phyloP scores from a whole-genome alignment of 2,797 vertebrate species.

The Pristis pectinata region DNA sequence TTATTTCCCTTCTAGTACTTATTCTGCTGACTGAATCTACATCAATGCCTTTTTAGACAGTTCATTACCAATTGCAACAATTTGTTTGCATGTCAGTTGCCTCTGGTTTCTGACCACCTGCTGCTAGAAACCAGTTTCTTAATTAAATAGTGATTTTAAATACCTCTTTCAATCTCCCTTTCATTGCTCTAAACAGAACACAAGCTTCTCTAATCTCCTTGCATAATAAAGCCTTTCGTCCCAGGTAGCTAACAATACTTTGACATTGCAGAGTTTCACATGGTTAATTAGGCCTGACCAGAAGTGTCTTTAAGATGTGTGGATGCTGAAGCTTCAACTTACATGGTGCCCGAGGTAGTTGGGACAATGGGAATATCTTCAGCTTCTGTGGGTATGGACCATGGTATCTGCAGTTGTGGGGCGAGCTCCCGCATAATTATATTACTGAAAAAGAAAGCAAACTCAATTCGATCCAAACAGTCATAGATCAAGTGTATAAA shows the following conservation, averaged over 20 bases:
- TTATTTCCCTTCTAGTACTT: not conserved
- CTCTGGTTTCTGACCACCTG: not conserved
- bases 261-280: not conserved
- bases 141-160: not conserved
- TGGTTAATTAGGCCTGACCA: not conserved
- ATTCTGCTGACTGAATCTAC: not conserved
- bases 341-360: constrained; percentile 98
- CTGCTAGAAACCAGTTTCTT: not conserved
- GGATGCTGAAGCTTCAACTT: constrained; percentile 49
- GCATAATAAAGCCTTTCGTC: not conserved
- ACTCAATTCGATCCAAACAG: not conserved
- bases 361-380: constrained; percentile 98
- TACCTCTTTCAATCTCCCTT: not conserved
- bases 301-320: not conserved
- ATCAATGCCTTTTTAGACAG: not conserved
- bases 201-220: not conserved
- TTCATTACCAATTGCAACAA: not conserved
- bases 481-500: not conserved
- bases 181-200: not conserved
- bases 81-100: too few relatives aligned
- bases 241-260: not conserved
- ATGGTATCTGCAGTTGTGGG: constrained; percentile 96
- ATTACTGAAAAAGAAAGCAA: constrained; percentile 64
- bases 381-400: constrained; percentile 95
- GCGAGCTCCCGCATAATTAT: constrained; percentile 96